Base-by-base conservation (phyloP, 2,888 invertebrate species). In the Criorhina ranunculi region DNA sequence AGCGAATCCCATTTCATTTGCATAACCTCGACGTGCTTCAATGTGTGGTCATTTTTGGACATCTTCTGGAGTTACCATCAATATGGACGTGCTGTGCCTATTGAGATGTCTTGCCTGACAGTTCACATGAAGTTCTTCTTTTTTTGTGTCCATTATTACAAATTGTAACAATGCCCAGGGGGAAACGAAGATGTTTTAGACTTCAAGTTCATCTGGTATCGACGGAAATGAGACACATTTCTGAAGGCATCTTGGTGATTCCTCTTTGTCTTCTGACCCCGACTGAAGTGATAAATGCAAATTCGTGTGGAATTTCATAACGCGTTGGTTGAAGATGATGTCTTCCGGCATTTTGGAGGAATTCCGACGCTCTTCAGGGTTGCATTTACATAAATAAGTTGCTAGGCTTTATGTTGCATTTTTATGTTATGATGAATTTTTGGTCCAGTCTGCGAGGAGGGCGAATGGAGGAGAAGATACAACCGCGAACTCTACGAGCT, bases 11-110 rank as follows among this genome's bases (percentile, higher is more conserved):
- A 59, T 40, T 57, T 29, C 8, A 40, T 73, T 78, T 67, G 35
- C 72, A 62, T 46, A 73, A 62, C 67, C 49, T 77, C 33, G 72
- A 7, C 11, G 7, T 29, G 53, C 33, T 49, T 11, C 33, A 37
- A 19, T 66, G 77, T 82, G 82, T 83, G 78, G 72, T 62, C 67
- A 83, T 49, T 76, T 66, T 76, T 81, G 81, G 81, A 76, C 81
- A 81, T 76, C 76, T 76, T 64, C 57, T 37, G 64, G 64, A 51
- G 59, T 37, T 64, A 64, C 69, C 49, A 31, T 70, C 64, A 69
- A 73, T 73, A 55, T 12, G 46, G 55, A 83, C 78, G 78, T 83
- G 83, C 67, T 67, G 57, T 42, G 83, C 62, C 49, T 82, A 24
- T 69, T 49, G 67, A 80, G 19, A 49, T 44, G 11, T 62, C 42